Percentiles rank a stretch among this genome's conserved stretches.
Evolutionary conservation across 2,888 invertebrate species (phyloP).

Genomic region (Chaetoderma sp.): DNA sequence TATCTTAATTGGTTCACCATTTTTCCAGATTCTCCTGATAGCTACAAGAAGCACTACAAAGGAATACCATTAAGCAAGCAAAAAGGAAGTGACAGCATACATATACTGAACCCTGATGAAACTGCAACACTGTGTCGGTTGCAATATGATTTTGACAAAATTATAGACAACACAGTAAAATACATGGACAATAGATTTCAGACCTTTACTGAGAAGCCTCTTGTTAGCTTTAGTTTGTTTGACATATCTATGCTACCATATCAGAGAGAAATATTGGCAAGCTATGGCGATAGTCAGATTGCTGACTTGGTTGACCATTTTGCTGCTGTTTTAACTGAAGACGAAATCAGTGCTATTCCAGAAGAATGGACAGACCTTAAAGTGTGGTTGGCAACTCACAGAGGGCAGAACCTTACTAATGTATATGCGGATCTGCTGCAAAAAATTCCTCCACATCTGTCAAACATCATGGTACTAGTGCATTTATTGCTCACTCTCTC

Average conservation of each 20-base stretch:
- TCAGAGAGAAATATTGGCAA: neutral
- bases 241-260: neutral
- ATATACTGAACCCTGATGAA: neutral
- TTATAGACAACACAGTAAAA: neutral
- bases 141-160: neutral
- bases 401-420: neutral
- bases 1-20: neutral
- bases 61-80: neutral
- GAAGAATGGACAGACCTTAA: neutral
- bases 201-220: neutral
- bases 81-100: neutral
- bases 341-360: neutral
- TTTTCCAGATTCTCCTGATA: neutral
- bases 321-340: neutral
- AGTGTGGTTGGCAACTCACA: neutral
- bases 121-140: neutral
- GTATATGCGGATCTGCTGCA: neutral
- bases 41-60: neutral
- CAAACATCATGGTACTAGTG: neutral
- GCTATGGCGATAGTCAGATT: neutral
- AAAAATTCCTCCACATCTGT: neutral
- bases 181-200: neutral
- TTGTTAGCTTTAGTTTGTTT: neutral
- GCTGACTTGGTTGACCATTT: neutral
- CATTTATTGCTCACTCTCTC: neutral